Conservation (phyloP, 37 sponge, comb jelly and placozoan species). For the Amphimedon queenslandica region DNA sequence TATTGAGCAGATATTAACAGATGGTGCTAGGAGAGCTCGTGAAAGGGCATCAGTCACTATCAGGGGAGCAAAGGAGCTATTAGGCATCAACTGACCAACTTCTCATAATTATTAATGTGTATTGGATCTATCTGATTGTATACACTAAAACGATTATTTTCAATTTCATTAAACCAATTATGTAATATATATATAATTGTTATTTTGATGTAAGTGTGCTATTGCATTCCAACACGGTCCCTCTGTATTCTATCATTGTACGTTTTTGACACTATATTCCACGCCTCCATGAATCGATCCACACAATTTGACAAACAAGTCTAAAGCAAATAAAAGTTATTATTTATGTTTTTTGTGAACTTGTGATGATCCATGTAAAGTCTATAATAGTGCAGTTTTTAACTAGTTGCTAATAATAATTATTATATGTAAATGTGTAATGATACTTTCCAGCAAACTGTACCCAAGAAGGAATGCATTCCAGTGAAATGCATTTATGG, state of each 20-base stretch:
- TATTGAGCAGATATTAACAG: conserved; percentile 35
- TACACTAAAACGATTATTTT: background rate
- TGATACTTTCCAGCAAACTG: too few species aligned
- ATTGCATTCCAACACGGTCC: background rate
- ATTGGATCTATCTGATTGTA: background rate
- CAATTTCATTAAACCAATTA: background rate
- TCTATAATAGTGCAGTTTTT: too few species aligned
- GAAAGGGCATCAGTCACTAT: conserved; percentile 33
- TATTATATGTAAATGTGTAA: too few species aligned
- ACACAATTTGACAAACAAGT: conserved; percentile 54
- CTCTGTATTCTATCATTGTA: conserved; percentile 39
- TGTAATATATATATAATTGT: background rate
- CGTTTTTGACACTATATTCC: conserved; percentile 46
- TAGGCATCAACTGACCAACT: conserved; percentile 33
- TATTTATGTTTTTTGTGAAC: too few species aligned
- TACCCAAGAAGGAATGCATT: too few species aligned
- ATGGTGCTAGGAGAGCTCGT: conserved; percentile 57
- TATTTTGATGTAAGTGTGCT: too few species aligned
- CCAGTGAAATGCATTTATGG: too few species aligned
- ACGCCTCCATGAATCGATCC: conserved; percentile 69
- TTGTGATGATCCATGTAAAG: too few species aligned
- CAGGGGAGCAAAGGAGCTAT: conserved; percentile 5
- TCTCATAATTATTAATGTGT: background rate
- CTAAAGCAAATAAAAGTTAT: too few species aligned
- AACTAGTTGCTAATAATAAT: too few species aligned